phyloP scores from a whole-genome alignment of 2,888 invertebrate genomes.

The Nesidiocoris tenuis region DNA sequence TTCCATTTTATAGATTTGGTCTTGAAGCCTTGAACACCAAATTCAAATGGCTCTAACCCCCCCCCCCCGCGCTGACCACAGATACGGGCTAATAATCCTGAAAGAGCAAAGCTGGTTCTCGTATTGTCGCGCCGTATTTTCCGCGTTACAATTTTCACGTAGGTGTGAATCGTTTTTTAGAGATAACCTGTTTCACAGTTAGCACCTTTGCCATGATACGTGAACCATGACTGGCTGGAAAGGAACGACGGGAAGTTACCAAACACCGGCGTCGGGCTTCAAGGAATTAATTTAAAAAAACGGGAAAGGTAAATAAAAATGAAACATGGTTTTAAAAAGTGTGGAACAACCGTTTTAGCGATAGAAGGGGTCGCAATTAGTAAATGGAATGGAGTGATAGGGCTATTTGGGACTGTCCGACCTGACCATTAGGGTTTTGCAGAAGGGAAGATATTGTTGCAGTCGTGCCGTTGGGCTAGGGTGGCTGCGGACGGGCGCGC shows the following conservation, averaged over 20 bases:
- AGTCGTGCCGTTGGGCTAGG: not conserved
- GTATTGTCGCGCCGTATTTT: too few species aligned
- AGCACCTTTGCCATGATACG: too few species aligned
- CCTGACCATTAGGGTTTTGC: constrained; percentile 37
- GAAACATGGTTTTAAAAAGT: constrained; percentile 27
- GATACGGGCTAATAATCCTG: too few species aligned
- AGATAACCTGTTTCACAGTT: too few species aligned
- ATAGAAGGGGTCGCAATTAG: constrained; percentile 35
- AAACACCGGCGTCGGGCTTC: not conserved
- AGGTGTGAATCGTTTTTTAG: too few species aligned
- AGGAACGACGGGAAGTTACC: not conserved
- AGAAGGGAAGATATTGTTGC: not conserved
- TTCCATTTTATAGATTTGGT: too few species aligned
- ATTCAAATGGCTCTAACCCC: too few species aligned
- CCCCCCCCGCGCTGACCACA: too few species aligned
- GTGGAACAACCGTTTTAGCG: constrained; percentile 38
- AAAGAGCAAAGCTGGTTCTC: too few species aligned
- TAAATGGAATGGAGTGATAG: constrained; percentile 37
- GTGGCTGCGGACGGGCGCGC: not conserved
- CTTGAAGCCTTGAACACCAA: too few species aligned
- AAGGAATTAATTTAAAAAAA: not conserved
- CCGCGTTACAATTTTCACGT: too few species aligned
- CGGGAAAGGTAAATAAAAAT: constrained; percentile 33
- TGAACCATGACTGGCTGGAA: not conserved
- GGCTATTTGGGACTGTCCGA: constrained; percentile 38